Evolutionary conservation across 2,113 vertebrate species (phyloP).

Genomic region (Myocastor coypus): DNA sequence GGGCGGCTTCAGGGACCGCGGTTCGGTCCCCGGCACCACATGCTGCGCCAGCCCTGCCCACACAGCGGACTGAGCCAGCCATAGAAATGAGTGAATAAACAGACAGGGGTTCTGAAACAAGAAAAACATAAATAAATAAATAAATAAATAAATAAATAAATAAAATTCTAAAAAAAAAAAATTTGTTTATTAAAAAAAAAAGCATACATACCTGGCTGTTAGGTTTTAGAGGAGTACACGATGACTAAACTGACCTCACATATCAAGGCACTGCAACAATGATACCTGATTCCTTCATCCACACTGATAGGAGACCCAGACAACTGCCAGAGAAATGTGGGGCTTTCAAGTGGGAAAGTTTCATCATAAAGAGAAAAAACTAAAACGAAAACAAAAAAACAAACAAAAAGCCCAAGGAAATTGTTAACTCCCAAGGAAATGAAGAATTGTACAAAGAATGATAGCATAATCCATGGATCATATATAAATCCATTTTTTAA

Average conservation of each 20-base stretch:
- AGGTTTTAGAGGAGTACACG: neutral
- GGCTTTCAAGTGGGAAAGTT: neutral
- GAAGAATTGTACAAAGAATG: neutral
- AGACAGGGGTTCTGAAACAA: no score
- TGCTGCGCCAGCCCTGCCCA: no score
- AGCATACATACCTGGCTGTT: neutral
- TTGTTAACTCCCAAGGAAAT: neutral
- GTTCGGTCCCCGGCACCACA: no score
- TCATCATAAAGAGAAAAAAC: neutral
- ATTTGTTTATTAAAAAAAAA: no score
- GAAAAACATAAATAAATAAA: no score
- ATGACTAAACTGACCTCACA: neutral
- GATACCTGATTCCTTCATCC: neutral
- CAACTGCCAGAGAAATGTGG: neutral
- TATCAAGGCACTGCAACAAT: no score
- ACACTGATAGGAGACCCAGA: neutral
- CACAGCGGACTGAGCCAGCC: no score
- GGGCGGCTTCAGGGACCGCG: no score
- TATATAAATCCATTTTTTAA: neutral
- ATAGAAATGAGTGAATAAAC: no score
- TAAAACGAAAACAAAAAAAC: neutral
- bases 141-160: no score
- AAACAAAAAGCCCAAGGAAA: no score
- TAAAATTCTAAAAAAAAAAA: no score
- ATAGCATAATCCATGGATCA: neutral